phyloP scores from a whole-genome alignment of 1,140 invertebrate genomes.

The Phocides pigmalion region DNA sequence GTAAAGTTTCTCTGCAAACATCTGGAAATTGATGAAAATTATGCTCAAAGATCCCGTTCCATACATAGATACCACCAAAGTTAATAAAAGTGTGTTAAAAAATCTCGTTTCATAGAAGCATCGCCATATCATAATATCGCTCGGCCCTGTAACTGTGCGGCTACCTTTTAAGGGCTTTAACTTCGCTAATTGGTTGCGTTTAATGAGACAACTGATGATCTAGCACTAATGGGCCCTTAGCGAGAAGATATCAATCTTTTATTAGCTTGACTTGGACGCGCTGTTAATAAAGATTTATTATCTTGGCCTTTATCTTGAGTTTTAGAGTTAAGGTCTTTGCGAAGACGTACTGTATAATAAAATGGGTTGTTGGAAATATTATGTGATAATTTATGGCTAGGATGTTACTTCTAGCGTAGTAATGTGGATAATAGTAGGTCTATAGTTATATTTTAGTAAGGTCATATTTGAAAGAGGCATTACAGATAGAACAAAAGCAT shows the following conservation, averaged over 20 bases:
- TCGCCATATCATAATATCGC: background rate
- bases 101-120: background rate
- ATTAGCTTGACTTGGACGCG: constrained; percentile 15
- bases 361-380: too few species aligned
- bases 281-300: constrained; percentile 28
- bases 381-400: too few species aligned
- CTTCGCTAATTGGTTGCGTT: constrained; percentile 46
- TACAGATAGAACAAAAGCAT: too few species aligned
- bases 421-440: too few species aligned
- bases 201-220: constrained; percentile 49
- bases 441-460: too few species aligned
- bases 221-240: constrained; percentile 41
- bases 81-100: too few species aligned
- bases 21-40: too few species aligned
- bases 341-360: too few species aligned
- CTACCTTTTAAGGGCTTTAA: background rate
- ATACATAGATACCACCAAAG: too few species aligned
- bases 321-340: background rate
- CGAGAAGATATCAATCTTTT: constrained; percentile 35
- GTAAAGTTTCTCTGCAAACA: too few species aligned
- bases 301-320: constrained; percentile 8
- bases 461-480: too few species aligned
- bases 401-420: background rate
- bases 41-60: too few species aligned
- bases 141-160: background rate